Base-by-base conservation (phyloP, 2,113 vertebrate species). In the Benitochromis conjunctus region DNA sequence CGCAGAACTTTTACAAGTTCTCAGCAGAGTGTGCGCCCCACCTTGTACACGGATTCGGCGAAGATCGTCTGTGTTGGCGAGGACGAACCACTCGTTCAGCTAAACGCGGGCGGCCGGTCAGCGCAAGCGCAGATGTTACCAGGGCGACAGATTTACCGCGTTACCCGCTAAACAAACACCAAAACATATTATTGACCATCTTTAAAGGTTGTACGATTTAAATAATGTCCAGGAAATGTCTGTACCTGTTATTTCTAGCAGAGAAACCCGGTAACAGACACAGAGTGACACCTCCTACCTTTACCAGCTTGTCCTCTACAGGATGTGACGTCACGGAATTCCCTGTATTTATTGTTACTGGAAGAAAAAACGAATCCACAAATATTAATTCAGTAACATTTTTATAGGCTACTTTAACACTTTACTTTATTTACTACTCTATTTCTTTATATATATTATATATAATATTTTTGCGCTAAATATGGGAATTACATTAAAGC, bases 281-380 rank as follows among this genome's bases (percentile, higher is more conserved):
- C n/a, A 0, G 81, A 93, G 92, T 93, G 92, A 86, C 1, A 87
- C 51, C 0, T 93, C 91, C 2, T 5, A 18, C 8, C 2, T 21
- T n/a, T 26, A 6, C 1, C 0, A 3, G 34, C 1, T 5, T 90
- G 66, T 29, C 12, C 18, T 8, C 12, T 11, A 80, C 84, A 81
- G 95, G 95, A 96, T 43, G 46, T 95, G 94, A 94, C 5, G 94
- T 94, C 91, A 93, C 38, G 46, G 55, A 85, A 89, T 89, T 88
- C 91, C 88, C 79, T 7, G 1, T 60, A 2, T 26, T 55, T 62
- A 24, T n/a, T 57, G 41, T 31, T 14, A n/a, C n/a, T 43, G 9
- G 56, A 71, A 18, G 12, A 13, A 19, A 51, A 4, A 19, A 9
- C 2, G 6, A 38, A 38, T 38, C 3, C 5, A 12, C 6, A 53